These are phyloP conservation scores for Conomelus anceps DNA, from an alignment of 2,888 invertebrate species.

Conservation along the genomic window DNA sequence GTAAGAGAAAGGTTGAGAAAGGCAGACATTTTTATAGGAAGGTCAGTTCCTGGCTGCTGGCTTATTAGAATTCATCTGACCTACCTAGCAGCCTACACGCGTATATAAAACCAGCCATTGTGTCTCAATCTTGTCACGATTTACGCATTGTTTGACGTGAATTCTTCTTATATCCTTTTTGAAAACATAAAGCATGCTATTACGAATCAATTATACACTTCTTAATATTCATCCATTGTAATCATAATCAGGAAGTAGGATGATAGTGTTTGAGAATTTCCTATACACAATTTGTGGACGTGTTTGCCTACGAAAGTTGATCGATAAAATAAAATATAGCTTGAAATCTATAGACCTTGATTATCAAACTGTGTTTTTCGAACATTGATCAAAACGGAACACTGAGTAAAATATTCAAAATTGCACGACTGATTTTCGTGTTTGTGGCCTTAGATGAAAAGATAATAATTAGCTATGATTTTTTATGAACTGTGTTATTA, in stretches of 20 bases:
- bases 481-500: background rate
- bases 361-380: background rate
- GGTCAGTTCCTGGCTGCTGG: background rate
- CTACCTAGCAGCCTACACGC: background rate
- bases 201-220: background rate
- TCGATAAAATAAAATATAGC: background rate
- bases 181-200: too few relatives aligned
- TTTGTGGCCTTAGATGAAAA: background rate
- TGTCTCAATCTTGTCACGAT: background rate
- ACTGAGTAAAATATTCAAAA: background rate
- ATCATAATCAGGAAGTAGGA: background rate
- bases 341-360: background rate
- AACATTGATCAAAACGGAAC: background rate
- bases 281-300: background rate
- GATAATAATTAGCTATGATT: background rate
- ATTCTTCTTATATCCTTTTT: background rate
- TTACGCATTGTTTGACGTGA: background rate
- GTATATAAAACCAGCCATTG: background rate
- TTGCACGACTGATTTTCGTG: background rate
- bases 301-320: background rate
- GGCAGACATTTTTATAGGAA: background rate
- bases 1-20: background rate
- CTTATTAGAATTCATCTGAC: background rate
- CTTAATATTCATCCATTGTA: background rate
- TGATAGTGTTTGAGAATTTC: background rate